Percentiles rank a stretch among this genome's conserved stretches.
Conservation (phyloP, 2,113 vertebrate species). For the Sisor rabdophorus region DNA sequence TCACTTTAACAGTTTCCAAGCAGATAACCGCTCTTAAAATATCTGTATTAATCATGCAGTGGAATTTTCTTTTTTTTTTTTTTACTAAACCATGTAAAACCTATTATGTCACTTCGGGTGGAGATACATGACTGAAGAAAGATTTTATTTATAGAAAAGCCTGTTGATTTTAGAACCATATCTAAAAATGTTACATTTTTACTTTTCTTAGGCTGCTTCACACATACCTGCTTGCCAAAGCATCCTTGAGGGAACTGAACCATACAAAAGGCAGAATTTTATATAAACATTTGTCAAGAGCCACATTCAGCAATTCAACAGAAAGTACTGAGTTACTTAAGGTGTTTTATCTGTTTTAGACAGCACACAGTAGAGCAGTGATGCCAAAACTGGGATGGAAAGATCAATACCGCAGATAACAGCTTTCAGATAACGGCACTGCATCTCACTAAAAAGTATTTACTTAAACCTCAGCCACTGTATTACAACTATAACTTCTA, state of each 20-base stretch:
- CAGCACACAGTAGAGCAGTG: neutral
- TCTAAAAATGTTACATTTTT: neutral
- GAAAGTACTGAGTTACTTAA: conserved; percentile 2
- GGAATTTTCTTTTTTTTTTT: neutral
- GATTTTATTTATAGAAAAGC: neutral
- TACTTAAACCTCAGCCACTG: neutral
- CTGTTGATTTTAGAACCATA: neutral
- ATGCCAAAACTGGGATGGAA: conserved; percentile 23
- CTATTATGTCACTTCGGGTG: neutral
- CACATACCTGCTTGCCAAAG: neutral
- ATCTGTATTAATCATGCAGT: neutral
- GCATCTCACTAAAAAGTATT: conserved; percentile 24
- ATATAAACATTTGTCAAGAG: neutral
- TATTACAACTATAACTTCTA: conserved; percentile 23
- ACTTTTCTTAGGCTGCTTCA: neutral
- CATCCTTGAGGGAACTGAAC: neutral
- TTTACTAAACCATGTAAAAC: neutral
- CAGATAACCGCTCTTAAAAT: neutral
- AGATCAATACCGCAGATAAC: conserved; percentile 19
- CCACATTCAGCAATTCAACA: neutral
- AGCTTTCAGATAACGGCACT: conserved; percentile 13
- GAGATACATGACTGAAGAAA: neutral
- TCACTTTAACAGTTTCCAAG: neutral
- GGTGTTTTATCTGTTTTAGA: conserved; percentile 20
- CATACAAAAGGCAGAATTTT: neutral